Evolutionary conservation across 1,140 invertebrate genomes (phyloP).

Genomic region (Ylistrum balloti): DNA sequence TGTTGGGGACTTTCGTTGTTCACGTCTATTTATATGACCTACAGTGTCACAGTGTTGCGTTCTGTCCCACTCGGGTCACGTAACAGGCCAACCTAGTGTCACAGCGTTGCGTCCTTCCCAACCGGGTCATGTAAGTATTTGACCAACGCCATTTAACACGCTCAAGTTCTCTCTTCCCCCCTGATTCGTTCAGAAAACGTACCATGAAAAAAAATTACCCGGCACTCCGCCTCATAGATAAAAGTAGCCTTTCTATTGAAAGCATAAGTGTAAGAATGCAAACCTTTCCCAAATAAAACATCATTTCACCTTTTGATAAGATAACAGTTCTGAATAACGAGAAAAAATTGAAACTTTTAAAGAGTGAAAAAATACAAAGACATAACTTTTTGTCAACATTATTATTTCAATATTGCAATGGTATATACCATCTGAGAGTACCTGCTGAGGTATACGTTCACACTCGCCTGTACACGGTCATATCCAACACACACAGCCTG

Average conservation of each 20-base stretch:
- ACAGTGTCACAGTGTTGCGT: not conserved
- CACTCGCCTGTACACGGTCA: not conserved
- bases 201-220: not conserved
- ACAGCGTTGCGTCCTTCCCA: not conserved
- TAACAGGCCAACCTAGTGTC: too few relatives aligned
- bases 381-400: slow-evolving; percentile 5
- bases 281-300: not conserved
- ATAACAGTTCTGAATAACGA: not conserved
- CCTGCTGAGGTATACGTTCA: not conserved
- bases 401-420: slow-evolving; percentile 13
- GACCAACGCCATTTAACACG: not conserved
- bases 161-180: not conserved
- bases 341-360: not conserved
- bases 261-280: too few relatives aligned
- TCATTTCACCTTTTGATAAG: too few relatives aligned
- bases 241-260: not conserved
- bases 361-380: not conserved
- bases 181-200: too few relatives aligned
- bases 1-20: not conserved
- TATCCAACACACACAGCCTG: not conserved
- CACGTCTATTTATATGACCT: not conserved
- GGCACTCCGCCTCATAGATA: not conserved
- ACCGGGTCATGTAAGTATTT: too few relatives aligned
- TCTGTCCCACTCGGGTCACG: not conserved
- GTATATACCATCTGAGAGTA: not conserved